phyloP scores from a whole-genome alignment of 2,113 vertebrate genomes.

The Lycaon pictus region DNA sequence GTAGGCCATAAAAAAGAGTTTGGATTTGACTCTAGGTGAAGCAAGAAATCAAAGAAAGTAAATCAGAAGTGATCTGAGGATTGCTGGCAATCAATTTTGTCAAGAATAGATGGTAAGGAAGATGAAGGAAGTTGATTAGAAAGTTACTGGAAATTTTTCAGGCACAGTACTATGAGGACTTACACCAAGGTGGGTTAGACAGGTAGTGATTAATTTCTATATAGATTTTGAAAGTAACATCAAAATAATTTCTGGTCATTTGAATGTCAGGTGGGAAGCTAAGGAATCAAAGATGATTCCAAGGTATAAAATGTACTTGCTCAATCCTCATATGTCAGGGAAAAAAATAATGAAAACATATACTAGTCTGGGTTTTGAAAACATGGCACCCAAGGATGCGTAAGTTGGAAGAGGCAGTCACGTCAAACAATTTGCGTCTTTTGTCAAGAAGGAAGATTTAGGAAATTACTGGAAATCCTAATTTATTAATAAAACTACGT shows the following conservation, averaged over 20 bases:
- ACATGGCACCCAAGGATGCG: fast-evolving
- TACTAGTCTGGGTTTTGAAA: neutral
- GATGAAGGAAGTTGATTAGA: neutral
- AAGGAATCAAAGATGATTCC: neutral
- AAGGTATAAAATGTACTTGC: neutral
- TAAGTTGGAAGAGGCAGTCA: neutral
- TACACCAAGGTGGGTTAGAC: neutral
- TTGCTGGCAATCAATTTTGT: neutral
- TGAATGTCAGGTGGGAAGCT: neutral
- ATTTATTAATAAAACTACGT: neutral
- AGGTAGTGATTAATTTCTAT: neutral
- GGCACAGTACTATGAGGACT: no score
- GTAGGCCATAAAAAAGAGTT: neutral
- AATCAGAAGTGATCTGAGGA: neutral
- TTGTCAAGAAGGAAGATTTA: neutral
- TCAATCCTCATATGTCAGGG: neutral
- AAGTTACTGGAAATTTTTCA: neutral
- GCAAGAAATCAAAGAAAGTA: neutral
- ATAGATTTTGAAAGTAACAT: neutral
- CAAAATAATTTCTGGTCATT: neutral
- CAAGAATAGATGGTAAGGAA: neutral
- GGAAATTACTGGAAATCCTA: neutral
- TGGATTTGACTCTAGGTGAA: neutral
- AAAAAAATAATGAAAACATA: neutral
- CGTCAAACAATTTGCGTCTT: neutral